A percentile compares a stretch with the other conserved stretches of the same genome.
Evolutionary conservation across 2,113 vertebrate species (phyloP).

Genomic region (Malurus cyaneus): DNA sequence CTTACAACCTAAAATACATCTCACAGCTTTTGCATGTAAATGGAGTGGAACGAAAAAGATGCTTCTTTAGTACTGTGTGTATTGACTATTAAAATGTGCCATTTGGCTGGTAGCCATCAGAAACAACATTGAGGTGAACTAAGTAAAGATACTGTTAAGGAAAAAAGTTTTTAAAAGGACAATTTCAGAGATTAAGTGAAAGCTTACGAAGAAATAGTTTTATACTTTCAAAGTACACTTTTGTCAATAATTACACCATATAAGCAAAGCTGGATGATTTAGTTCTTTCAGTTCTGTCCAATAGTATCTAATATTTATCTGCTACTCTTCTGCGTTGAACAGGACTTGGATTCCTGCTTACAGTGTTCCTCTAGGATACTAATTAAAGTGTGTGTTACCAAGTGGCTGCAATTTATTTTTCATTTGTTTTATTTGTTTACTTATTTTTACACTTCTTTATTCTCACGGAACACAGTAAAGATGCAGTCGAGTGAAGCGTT

Average conservation of each 20-base stretch:
- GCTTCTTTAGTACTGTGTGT: neutral
- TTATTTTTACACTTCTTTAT: neutral
- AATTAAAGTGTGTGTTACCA: neutral
- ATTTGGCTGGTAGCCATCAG: neutral
- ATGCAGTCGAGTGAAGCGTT: neutral
- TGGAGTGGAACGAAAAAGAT: neutral
- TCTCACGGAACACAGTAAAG: neutral
- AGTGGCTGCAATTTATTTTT: neutral
- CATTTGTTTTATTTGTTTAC: neutral
- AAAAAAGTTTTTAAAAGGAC: neutral
- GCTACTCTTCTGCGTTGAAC: neutral
- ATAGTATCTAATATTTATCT: neutral
- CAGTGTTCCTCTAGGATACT: neutral
- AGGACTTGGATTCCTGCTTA: neutral
- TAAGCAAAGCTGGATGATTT: neutral
- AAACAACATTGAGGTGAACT: neutral
- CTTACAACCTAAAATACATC: neutral
- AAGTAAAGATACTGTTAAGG: neutral
- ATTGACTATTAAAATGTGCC: neutral
- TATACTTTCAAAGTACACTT: neutral
- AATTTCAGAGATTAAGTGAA: neutral
- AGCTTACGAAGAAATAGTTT: neutral
- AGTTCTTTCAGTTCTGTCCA: neutral
- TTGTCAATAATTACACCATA: neutral
- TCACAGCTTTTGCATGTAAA: neutral